phyloP scores from a whole-genome alignment of 2,888 invertebrate genomes.

The Leptinotarsa juncta region DNA sequence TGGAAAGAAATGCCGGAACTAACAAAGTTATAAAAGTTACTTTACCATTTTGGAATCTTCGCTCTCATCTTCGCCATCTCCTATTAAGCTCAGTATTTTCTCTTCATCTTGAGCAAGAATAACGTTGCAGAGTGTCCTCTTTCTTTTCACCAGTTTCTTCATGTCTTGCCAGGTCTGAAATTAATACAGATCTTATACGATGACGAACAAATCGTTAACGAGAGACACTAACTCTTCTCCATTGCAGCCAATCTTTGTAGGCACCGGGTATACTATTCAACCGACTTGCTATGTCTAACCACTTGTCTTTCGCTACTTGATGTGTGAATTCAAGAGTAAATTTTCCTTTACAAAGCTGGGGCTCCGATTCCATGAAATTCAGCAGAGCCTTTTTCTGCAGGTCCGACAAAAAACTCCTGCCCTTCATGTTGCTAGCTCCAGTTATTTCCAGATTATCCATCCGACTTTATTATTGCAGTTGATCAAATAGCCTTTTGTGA shows the following conservation, averaged over 20 bases:
- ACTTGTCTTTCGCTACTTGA: not conserved
- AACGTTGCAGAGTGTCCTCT: not conserved
- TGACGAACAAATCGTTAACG: too few species aligned
- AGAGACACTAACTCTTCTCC: not conserved
- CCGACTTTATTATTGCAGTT: too few species aligned
- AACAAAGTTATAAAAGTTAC: not conserved
- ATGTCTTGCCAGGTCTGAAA: slow-evolving; percentile 3
- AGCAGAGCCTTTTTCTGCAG: not conserved
- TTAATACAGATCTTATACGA: too few species aligned
- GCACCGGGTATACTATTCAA: slow-evolving; percentile 2
- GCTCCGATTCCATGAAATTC: slow-evolving; percentile 3
- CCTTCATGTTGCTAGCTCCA: not conserved
- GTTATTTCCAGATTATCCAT: too few species aligned
- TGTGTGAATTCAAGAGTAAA: slow-evolving; percentile 2
- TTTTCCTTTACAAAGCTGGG: not conserved
- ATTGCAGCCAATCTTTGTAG: slow-evolving; percentile 2
- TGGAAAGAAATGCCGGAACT: not conserved
- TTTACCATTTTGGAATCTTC: not conserved
- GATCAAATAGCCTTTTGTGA: too few species aligned
- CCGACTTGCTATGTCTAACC: not conserved
- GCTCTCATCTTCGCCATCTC: not conserved
- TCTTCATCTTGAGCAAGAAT: not conserved
- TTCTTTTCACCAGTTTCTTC: slow-evolving; percentile 1
- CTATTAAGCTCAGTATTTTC: not conserved
- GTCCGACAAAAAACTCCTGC: not conserved